phyloP scores from a whole-genome alignment of 1,140 invertebrate species.

The Bombus fervidus region DNA sequence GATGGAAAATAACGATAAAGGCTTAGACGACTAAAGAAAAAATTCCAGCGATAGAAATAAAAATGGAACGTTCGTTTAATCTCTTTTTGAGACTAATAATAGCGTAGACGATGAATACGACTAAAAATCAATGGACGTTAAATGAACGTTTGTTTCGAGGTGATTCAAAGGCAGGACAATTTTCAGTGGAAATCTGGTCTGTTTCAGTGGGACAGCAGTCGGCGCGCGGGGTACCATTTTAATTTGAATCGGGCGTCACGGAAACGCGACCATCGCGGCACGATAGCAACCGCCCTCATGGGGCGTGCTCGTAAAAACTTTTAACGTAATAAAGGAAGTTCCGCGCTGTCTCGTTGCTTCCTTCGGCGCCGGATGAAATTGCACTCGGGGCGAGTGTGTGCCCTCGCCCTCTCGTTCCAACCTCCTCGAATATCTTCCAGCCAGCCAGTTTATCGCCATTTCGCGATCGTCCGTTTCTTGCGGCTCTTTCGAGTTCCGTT shows the following conservation, averaged over 20 bases:
- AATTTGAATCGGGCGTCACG: conserved; percentile 26
- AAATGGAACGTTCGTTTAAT: too few relatives aligned
- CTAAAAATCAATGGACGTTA: neutral
- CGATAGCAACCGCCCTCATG: neutral
- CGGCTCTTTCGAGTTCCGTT: neutral
- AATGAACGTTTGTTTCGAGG: neutral
- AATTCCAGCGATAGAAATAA: too few relatives aligned
- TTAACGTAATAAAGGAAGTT: conserved; percentile 54
- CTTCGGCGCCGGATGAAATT: conserved; percentile 40
- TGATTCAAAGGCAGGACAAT: neutral
- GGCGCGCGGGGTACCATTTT: neutral
- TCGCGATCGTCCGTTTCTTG: neutral
- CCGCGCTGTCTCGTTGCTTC: neutral
- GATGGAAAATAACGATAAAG: too few relatives aligned
- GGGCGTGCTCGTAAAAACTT: conserved; percentile 48
- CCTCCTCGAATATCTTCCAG: conserved; percentile 10
- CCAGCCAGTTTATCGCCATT: neutral
- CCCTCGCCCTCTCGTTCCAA: neutral
- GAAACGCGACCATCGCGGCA: neutral
- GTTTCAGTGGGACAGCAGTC: too few relatives aligned
- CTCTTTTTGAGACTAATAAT: too few relatives aligned
- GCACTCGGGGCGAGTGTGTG: conserved; percentile 29
- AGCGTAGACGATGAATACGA: neutral
- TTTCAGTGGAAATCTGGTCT: neutral
- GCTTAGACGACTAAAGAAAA: too few relatives aligned